Percentiles rank a stretch among this genome's conserved stretches.
phyloP scores from a whole-genome alignment of 2,797 vertebrate species.

The Helostoma temminkii region DNA sequence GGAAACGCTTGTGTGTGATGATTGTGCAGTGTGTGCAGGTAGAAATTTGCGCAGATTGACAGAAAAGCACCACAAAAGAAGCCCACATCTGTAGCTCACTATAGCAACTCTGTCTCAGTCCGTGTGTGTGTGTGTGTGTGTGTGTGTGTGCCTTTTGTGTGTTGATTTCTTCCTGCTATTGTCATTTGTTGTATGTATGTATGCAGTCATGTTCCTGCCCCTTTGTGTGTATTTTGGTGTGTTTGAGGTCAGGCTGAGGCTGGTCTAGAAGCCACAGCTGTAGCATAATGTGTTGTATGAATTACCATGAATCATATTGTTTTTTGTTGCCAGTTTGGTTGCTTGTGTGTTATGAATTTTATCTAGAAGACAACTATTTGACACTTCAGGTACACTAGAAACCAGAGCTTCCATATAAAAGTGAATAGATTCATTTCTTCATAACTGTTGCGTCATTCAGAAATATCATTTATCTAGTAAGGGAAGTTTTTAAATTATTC shows the following conservation, averaged over 20 bases:
- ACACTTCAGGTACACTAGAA: too few relatives aligned
- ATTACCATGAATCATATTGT: background rate
- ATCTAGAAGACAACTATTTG: background rate
- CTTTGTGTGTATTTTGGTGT: slow-evolving; percentile 31
- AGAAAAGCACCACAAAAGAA: slow-evolving; percentile 32
- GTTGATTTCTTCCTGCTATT: slow-evolving; percentile 78
- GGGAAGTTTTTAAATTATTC: too few relatives aligned
- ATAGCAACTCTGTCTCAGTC: slow-evolving; percentile 27
- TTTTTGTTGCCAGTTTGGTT: background rate
- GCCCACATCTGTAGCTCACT: background rate
- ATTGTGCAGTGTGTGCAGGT: slow-evolving; percentile 33
- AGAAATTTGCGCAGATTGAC: slow-evolving; percentile 33
- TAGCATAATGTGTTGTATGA: background rate
- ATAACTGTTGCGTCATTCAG: too few relatives aligned
- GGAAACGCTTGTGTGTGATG: slow-evolving; percentile 34
- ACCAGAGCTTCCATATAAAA: too few relatives aligned
- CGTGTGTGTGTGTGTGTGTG: slow-evolving; percentile 28
- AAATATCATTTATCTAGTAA: too few relatives aligned
- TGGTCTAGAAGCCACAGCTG: slow-evolving; percentile 4
- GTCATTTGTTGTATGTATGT: slow-evolving; percentile 56
- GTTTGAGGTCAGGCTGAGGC: slow-evolving; percentile 47
- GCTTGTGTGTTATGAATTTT: background rate
- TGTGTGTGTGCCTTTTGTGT: slow-evolving; percentile 51
- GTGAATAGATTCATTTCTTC: too few relatives aligned
- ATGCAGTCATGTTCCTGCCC: slow-evolving; percentile 47